Evolutionary conservation across 2,888 invertebrate genomes (phyloP).

Genomic region (Acanthacorydalis orientalis): DNA sequence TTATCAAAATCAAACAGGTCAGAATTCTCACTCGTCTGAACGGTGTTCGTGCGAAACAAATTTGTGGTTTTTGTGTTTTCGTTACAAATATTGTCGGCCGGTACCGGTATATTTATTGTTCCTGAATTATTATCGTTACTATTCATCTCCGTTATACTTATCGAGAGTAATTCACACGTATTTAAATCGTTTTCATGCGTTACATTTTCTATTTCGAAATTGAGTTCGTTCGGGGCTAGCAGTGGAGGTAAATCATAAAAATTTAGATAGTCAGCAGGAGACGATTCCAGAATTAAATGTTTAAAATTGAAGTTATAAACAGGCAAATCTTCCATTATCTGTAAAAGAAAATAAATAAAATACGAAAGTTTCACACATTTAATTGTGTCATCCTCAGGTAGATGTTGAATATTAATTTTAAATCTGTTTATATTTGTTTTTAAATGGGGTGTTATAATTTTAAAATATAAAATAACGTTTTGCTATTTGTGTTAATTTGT

Average conservation of each 20-base stretch:
- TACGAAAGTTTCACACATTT: too few species aligned
- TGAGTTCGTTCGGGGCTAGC: neutral
- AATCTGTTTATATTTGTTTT: too few species aligned
- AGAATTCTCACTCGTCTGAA: neutral
- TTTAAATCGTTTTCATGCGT: too few species aligned
- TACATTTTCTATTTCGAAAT: neutral
- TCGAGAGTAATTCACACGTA: too few species aligned
- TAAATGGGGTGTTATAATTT: too few species aligned
- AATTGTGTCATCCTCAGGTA: too few species aligned
- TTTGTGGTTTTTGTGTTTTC: neutral
- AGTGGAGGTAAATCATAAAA: neutral
- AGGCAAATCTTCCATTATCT: conserved; percentile 4
- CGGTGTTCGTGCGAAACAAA: neutral
- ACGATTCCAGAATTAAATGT: neutral
- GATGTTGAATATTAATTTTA: too few species aligned
- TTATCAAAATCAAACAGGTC: conserved; percentile 1
- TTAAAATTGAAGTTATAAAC: conserved; percentile 1
- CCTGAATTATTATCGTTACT: neutral
- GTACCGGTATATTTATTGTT: neutral
- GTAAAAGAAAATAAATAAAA: neutral
- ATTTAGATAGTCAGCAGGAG: too few species aligned
- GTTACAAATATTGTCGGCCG: neutral
- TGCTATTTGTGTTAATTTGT: too few species aligned
- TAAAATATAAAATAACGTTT: too few species aligned
- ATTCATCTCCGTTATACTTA: too few species aligned